Evolutionary conservation across 2,888 invertebrate species (phyloP), one percentile per base, ranked within the genome.

Genomic region (Drosophila nigricruria): DNA sequence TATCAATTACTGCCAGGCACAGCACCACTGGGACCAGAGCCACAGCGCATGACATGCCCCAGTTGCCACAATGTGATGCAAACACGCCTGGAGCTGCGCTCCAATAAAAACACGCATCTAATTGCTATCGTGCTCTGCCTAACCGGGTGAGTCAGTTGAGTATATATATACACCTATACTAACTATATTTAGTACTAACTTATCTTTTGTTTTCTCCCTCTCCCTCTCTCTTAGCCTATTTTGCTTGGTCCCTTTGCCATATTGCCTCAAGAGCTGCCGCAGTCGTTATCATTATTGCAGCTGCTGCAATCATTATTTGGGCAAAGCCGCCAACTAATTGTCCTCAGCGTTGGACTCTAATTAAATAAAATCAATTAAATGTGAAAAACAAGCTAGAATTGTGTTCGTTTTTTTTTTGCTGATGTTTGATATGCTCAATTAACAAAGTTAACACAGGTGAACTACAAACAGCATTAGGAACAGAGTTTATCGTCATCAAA

Each of bases 301-400:
- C 32, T 68, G 71, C 30, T 85, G 88, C 47, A 78, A 88, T 62
- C 79, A 80, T 27, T 89, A 73, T 25, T 47, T 87, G 25, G 88
- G 82, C 58, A 75, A 64, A 18, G 69, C 65, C 1, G 47, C 38
- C 8, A 54, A 27, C 27, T 74, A 54, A 68, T 12, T 25, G n/a
- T 12, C 43, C 14, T 23, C 23, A 8, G 16, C 5, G 27, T n/a
- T 18, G n/a, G 10, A 18, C 49, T 10, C 12, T 0, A 30, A 49
- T 49, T 20, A 49, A 49, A 18, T 49, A 10, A 32, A 49, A 49
- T 14, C 32, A 49, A 49, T 49, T 49, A 30, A 49, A 49, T 49
- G 47, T 5, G 18, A 30, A 49, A 18, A 30, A 20, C 49, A 32
- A 49, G 14, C n/a, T 6, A 3, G 14, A 30, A 3, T 18, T 18